Base-by-base conservation (phyloP, 2,888 invertebrate species). In the Clusia tigrina region DNA sequence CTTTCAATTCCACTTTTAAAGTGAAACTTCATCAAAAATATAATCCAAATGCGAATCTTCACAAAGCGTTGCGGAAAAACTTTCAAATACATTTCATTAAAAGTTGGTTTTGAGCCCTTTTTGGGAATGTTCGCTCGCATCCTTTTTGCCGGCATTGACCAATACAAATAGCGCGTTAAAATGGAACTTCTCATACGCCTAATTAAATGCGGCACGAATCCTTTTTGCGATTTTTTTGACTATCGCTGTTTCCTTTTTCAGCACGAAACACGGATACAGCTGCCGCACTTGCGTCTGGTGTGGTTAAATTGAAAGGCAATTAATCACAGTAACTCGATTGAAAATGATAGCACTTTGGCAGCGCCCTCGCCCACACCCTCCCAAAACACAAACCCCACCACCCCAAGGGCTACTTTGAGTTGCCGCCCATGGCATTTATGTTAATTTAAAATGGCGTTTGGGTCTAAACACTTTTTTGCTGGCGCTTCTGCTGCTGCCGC, bases 141-240 rank as follows among this genome's bases (percentile, higher is more conserved):
- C 37, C 68, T 66, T 63, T 63, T 65, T 65, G 68, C 70, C 76
- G 12, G 12, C 12, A 32, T 32, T 32, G 32, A n/a, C n/a, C n/a
- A 12, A 12, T 2, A 6, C 51, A 2, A 9, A 22, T 1, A n/a
- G n/a, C 18, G 2, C 9, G 46, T 46, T 25, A 54, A 54, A 15
- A 5, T 12, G 54, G 42, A 55, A 63, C 59, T 55, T 51, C 54
- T 46, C 23, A 72, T 70, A 76, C 78, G 78, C 77, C 78, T 78
- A 77, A 77, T 77, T 77, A 77, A 77, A 78, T 78, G 77, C 75
- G 78, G 69, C 73, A 72, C 69, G 70, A 67, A 78, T 69, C 75
- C 70, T 72, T 71, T 74, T 78, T 74, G 65, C 61, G 60, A 58
- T 57, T 48, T 17, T 37, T 37, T 63, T 54, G 20, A 51, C 22